phyloP scores from a whole-genome alignment of 2,113 vertebrate genomes.

The Marmota monax region DNA sequence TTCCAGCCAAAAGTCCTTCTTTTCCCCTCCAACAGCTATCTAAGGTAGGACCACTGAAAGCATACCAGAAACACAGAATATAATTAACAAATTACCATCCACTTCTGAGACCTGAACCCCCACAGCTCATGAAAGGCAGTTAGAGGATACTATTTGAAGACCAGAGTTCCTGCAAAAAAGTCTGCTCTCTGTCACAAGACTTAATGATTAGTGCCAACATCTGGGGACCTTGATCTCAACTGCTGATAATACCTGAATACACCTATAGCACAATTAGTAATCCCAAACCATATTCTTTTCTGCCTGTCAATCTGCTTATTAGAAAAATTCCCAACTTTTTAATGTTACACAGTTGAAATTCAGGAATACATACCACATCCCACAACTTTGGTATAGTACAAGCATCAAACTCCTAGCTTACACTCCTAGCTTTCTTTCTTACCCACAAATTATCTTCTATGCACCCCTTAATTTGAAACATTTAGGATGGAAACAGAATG shows the following conservation, averaged over 20 bases:
- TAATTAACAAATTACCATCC: background rate
- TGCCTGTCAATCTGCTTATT: background rate
- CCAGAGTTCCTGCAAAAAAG: background rate
- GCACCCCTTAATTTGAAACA: background rate
- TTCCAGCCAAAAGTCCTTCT: background rate
- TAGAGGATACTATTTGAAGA: background rate
- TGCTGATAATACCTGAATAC: background rate
- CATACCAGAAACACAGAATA: background rate
- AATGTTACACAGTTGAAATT: background rate
- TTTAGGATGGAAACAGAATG: background rate
- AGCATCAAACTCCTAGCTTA: background rate
- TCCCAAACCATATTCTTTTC: background rate
- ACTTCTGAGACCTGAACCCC: background rate
- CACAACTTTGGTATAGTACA: background rate
- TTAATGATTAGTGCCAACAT: background rate
- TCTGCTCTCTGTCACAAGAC: background rate
- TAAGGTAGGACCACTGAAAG: background rate
- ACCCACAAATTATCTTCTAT: background rate
- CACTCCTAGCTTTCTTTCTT: too few species aligned
- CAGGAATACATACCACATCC: background rate
- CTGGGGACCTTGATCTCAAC: background rate
- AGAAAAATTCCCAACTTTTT: background rate
- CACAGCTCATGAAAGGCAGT: background rate
- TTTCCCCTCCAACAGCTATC: background rate
- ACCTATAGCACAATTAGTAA: background rate